Evolutionary conservation across 2,113 vertebrate species (phyloP).

Genomic region (Amblyopsis rosae): DNA sequence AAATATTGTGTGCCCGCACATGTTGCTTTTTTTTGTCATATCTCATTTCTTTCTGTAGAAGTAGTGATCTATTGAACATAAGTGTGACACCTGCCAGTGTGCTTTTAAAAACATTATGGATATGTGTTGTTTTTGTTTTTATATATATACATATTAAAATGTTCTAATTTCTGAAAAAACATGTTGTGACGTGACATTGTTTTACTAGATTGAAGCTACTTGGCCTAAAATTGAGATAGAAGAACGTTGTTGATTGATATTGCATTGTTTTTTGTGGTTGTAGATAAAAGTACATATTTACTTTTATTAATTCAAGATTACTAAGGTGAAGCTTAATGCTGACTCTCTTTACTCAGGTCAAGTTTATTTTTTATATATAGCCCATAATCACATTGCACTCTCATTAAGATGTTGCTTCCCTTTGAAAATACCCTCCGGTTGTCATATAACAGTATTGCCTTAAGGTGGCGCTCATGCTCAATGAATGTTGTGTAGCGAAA

Average conservation of each 20-base stretch:
- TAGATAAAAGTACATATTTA: too few species aligned
- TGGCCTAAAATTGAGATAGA: too few species aligned
- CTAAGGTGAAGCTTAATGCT: too few species aligned
- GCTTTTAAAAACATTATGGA: conserved; percentile 21
- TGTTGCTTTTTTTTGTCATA: not conserved
- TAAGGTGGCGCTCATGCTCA: not conserved
- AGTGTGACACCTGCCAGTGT: conserved; percentile 4
- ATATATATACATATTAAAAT: conserved; percentile 64
- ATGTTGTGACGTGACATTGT: conserved; percentile 8
- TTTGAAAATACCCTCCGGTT: not conserved
- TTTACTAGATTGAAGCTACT: not conserved
- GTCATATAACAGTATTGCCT: not conserved
- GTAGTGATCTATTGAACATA: conserved; percentile 28
- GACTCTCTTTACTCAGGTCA: too few species aligned
- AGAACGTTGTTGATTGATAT: too few species aligned
- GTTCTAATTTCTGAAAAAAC: conserved; percentile 47
- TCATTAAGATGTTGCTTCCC: too few species aligned
- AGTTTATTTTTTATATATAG: too few species aligned
- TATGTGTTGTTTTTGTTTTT: not conserved
- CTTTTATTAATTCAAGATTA: too few species aligned
- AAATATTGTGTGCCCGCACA: not conserved
- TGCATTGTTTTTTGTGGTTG: too few species aligned
- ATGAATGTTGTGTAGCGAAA: not conserved
- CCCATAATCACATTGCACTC: too few species aligned
- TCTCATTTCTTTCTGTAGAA: conserved; percentile 15